Base-by-base conservation (phyloP, 2,888 invertebrate genomes). In the Unio delphinus region DNA sequence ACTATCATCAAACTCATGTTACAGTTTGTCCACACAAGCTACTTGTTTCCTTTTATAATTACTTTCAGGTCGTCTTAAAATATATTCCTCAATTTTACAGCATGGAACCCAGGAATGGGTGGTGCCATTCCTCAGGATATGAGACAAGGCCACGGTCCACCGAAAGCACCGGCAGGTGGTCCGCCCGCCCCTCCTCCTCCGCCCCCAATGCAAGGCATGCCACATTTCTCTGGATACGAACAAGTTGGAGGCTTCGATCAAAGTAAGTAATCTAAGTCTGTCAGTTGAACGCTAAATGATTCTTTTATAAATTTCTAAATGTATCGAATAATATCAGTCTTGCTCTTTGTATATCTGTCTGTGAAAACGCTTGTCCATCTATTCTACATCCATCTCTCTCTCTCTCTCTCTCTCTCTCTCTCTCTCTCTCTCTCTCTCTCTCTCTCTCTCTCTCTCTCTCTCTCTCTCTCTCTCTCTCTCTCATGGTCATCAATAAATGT, bases 231-330 rank as follows among this genome's bases (percentile, higher is more conserved):
- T 26, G 78, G 78, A 17, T 78, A 78, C 54, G 74, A 73, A 60
- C 28, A 64, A 55, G 70, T 67, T 3, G 76, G 76, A 26, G 76
- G 71, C 54, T 78, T 78, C 61, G 74, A 73, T 28, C 74, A 74
- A 57, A 73, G 78, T 78, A 55, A 72, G 78, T 64, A 58, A 34
- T 69, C 20, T 34, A 34, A 55, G 28, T 18, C 61, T 67, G 30
- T 5, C 54, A 23, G 56, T 18, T 55, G 18, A 57, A 20, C 23
- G 20, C 30, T 30, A 55, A 28, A n/a, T 18, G 54, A 55, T 55
- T 23, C 56, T 57, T 61, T 20, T 28, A 65, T 28, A 26, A 18
- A 28, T 23, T n/a, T 64, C 45, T 23, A 55, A 28, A 55, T 7
- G 54, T 20, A 45, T 61, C 20, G 28, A 45, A 45, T 45, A 3